Conservation (phyloP, 2,888 invertebrate genomes). For the Tyria jacobaeae region DNA sequence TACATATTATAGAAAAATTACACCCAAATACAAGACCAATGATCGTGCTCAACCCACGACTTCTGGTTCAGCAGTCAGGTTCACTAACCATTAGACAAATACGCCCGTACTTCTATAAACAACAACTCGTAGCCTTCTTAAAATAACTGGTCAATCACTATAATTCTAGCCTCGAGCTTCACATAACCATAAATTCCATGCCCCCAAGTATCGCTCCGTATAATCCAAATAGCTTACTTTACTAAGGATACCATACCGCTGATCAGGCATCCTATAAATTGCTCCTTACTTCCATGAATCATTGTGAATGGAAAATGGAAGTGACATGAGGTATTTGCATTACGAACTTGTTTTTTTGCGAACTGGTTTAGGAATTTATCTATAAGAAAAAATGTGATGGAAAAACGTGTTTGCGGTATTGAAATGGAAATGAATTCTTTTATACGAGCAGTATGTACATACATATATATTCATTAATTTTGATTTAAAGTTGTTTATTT, state of each 20-base stretch:
- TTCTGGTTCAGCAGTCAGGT: background rate
- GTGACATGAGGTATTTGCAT: slow-evolving; percentile 40
- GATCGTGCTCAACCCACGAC: background rate
- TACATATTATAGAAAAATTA: no score
- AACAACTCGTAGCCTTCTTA: slow-evolving; percentile 19
- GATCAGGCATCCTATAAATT: slow-evolving; percentile 62
- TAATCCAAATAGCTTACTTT: slow-evolving; percentile 56
- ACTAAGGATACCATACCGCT: slow-evolving; percentile 52
- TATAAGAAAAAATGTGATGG: slow-evolving; percentile 7
- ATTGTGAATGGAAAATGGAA: slow-evolving; percentile 52
- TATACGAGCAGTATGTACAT: no score
- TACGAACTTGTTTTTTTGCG: slow-evolving; percentile 19
- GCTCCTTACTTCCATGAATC: slow-evolving; percentile 62
- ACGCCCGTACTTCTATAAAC: background rate
- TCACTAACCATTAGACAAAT: background rate
- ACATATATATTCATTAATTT: no score
- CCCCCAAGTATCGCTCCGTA: slow-evolving; percentile 31
- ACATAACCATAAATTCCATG: slow-evolving; percentile 51
- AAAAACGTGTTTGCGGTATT: slow-evolving; percentile 7
- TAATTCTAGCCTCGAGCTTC: slow-evolving; percentile 20
- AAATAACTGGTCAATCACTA: slow-evolving; percentile 47
- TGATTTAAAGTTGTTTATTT: no score
- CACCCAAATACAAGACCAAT: no score
- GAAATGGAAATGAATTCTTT: slow-evolving; percentile 3
- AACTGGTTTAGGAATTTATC: slow-evolving; percentile 14